Conservation (phyloP, 1,140 invertebrate genomes). For the Hetaerina americana region DNA sequence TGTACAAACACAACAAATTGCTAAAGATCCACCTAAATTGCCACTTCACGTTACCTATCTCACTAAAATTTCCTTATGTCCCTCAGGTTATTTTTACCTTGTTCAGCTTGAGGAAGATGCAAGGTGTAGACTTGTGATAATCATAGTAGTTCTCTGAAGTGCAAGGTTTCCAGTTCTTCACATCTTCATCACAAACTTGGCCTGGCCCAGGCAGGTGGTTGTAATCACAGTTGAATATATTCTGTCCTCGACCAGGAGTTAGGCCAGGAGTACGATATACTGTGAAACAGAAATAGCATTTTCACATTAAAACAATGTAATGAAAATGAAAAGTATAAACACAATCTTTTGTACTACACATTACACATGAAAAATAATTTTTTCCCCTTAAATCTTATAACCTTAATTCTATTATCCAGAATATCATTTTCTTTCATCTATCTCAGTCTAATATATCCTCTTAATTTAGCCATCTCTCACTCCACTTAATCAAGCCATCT, state of each 20-base stretch:
- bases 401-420: too few relatives aligned
- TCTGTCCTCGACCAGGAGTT: constrained; percentile 47
- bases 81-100: constrained; percentile 40
- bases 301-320: neutral
- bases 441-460: too few relatives aligned
- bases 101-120: constrained; percentile 72
- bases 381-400: too few relatives aligned
- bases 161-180: constrained; percentile 47
- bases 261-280: constrained; percentile 53
- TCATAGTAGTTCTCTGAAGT: constrained; percentile 53
- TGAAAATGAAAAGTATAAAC: neutral
- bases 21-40: too few relatives aligned
- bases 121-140: constrained; percentile 59
- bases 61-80: neutral
- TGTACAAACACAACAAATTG: too few relatives aligned
- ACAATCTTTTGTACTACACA: neutral
- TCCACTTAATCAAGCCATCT: too few relatives aligned
- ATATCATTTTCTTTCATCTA: too few relatives aligned
- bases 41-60: neutral
- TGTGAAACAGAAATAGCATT: constrained; percentile 23
- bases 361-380: neutral
- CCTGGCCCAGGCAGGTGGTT: constrained; percentile 42
- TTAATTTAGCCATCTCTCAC: too few relatives aligned
- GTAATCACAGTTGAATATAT: constrained; percentile 50
- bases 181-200: constrained; percentile 58